Base-by-base conservation (phyloP, 2,797 vertebrate genomes). In the Borostomias antarcticus region DNA sequence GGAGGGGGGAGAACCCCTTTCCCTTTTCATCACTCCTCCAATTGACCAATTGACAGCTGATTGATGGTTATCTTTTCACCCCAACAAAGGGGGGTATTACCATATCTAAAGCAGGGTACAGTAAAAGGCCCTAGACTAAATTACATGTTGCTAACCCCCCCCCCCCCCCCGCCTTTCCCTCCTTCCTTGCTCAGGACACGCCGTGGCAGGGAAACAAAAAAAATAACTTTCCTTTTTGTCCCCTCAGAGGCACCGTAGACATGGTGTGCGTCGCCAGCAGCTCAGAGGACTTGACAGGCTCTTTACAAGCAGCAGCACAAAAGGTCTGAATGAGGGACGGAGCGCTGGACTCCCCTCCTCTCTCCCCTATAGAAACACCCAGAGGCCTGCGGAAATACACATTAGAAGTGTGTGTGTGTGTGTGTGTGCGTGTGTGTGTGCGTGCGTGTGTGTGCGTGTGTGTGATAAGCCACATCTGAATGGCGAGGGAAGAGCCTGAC, bases 1-100 rank as follows among this genome's bases (percentile, higher is more conserved):
- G 13, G 37, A 5, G 5, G 37, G 17, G 17, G 11, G 17, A 17
- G 17, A 91, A 91, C 90, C 93, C 91, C 91, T 89, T 93, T 91
- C 93, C 91, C 92, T 93, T 92, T 95, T 95, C 94, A 95, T 94
- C 93, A 94, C 92, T 93, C 94, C 92, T 92, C 91, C 95, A 97
- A 95, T 95, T 95, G 96, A 96, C 95, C 95, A 96, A 95, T 95
- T 96, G 96, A 97, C 96, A 97, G 93, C 93, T 97, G 96, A 98
- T 97, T 97, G 95, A 98, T 97, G 95, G 94, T 97, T 96, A 96
- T 99, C 96, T 98, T 95, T 94, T 94, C 94, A 94, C 93, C 93
- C 92, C 82, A 86, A 97, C 95, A 98, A 97, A 95, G 93, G 94
- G 88, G 89, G 88, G 90, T 95, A 98, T 98, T 97, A 97, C 95